These are phyloP conservation scores for Myodes glareolus DNA, from an alignment of 2,113 vertebrate species.

Conservation along the genomic window DNA sequence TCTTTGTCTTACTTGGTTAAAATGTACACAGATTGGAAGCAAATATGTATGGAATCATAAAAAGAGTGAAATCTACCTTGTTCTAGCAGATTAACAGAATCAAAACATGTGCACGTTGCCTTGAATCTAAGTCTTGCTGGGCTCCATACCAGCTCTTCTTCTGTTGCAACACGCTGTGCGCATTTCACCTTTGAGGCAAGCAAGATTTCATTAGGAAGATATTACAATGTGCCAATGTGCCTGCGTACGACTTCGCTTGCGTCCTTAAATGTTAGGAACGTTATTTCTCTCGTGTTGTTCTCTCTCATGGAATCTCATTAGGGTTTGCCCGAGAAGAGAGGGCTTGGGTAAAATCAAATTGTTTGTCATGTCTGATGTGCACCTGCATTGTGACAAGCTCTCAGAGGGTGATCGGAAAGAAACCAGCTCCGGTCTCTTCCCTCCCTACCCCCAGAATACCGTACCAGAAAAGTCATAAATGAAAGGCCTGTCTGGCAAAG, in stretches of 20 bases:
- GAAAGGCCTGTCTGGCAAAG: not conserved
- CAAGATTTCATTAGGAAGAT: conserved; percentile 16
- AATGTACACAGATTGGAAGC: conserved; percentile 12
- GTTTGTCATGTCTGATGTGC: not conserved
- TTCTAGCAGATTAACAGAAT: conserved; percentile 19
- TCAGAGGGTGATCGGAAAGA: not conserved
- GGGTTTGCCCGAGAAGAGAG: conserved; percentile 41
- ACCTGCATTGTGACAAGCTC: not conserved
- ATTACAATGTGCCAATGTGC: not conserved
- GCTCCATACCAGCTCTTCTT: conserved; percentile 9
- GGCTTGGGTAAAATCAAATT: conserved; percentile 16
- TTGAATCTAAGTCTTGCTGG: conserved; percentile 15
- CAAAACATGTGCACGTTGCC: not conserved
- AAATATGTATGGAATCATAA: conserved; percentile 42
- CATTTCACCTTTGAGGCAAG: conserved; percentile 55
- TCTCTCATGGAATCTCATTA: conserved; percentile 35
- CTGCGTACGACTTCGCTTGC: not conserved
- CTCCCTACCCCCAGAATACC: not conserved
- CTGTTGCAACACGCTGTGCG: not conserved
- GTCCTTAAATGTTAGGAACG: conserved; percentile 30
- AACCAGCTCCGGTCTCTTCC: not conserved
- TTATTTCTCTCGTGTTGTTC: not conserved
- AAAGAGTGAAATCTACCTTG: conserved; percentile 41
- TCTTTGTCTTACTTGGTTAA: conserved; percentile 51
- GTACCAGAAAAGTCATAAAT: not conserved